Conservation (phyloP, 23 tunicate genomes). For the Pegea sp. region DNA sequence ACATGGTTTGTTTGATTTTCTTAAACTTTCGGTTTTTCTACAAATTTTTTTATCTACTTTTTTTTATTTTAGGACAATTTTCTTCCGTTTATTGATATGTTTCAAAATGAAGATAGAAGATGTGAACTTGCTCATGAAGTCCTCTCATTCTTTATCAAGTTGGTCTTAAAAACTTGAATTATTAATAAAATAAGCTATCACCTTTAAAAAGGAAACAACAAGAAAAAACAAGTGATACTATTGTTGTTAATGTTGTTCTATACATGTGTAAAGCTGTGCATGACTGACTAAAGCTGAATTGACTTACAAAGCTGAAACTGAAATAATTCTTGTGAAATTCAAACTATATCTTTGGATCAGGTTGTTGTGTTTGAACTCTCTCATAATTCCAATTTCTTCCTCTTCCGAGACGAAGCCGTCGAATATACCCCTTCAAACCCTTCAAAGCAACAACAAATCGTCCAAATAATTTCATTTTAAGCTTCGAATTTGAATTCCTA, state of each 20-base stretch:
- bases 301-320: no score
- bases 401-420: no score
- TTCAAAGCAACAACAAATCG: no score
- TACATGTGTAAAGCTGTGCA: constrained; percentile 66
- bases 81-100: constrained; percentile 74
- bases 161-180: no score
- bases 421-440: no score
- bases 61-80: constrained; percentile 27
- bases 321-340: no score
- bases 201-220: constrained; percentile 6
- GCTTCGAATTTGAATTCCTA: no score
- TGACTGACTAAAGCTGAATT: constrained; percentile 52
- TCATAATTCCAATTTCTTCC: no score
- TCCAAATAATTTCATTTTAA: no score
- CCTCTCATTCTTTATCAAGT: constrained; percentile 14
- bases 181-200: no score
- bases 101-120: constrained; percentile 61
- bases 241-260: constrained; percentile 48
- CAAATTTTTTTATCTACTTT: background rate
- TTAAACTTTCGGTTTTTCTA: background rate
- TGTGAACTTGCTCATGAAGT: constrained; percentile 31
- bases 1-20: constrained; percentile 41
- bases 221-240: constrained; percentile 26
- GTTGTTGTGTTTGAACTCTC: no score
- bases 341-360: no score